Percentiles rank a stretch among this genome's conserved stretches.
These are phyloP conservation scores for Tolypeutes matacus DNA, from an alignment of 2,797 vertebrate genomes.

Conservation along the genomic window DNA sequence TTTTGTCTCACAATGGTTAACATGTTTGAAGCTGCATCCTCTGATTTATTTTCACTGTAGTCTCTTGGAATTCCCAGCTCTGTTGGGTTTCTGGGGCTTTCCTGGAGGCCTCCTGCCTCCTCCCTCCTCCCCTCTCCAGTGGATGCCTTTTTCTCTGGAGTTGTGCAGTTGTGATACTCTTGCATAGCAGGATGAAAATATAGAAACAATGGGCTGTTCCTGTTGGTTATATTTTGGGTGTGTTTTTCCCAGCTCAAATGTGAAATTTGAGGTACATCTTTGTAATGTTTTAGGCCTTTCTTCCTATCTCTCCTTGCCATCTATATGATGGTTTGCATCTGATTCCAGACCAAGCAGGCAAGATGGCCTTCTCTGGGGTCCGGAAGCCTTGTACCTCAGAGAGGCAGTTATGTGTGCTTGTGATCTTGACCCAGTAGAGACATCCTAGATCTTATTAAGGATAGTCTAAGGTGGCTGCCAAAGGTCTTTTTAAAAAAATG, in stretches of 20 bases:
- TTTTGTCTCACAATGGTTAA: background rate
- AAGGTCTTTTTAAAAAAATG: background rate
- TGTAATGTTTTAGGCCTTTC: background rate
- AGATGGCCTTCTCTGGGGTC: background rate
- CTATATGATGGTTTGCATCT: background rate
- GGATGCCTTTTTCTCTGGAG: background rate
- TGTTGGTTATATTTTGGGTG: background rate
- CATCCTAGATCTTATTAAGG: conserved; percentile 21
- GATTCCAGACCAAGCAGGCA: background rate
- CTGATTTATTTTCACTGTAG: background rate
- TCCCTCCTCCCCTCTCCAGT: accelerated
- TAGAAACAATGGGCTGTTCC: background rate
- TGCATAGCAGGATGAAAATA: background rate
- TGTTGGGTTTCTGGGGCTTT: too few species aligned
- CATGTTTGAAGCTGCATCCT: background rate
- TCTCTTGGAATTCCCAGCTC: background rate
- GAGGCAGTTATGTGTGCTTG: background rate
- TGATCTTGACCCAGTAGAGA: background rate
- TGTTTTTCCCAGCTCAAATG: conserved; percentile 9
- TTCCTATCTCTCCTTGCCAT: background rate
- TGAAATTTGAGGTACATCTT: conserved; percentile 29
- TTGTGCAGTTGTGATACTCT: conserved; percentile 1
- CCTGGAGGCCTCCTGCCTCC: background rate
- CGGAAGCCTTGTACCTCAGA: background rate
- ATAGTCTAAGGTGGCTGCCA: background rate